phyloP scores from a whole-genome alignment of 2,113 vertebrate genomes.

The Dromiciops gliroides region DNA sequence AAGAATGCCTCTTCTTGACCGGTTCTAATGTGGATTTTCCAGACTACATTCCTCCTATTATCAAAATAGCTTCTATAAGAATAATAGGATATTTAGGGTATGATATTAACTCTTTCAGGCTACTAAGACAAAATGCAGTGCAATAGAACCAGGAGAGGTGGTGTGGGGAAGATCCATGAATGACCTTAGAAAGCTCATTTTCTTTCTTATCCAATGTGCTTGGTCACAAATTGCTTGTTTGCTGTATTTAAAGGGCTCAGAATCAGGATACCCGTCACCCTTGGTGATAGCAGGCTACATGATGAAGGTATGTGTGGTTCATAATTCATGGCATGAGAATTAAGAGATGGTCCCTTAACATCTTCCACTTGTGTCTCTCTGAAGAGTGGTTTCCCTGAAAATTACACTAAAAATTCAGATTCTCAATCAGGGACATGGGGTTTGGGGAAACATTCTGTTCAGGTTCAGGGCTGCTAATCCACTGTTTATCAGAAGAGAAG shows the following conservation, averaged over 20 bases:
- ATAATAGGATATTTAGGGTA: background rate
- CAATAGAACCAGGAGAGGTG: background rate
- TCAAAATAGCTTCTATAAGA: background rate
- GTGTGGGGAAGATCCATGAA: background rate
- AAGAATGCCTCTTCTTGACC: background rate
- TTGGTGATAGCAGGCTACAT: background rate
- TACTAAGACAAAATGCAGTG: background rate
- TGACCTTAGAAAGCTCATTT: background rate
- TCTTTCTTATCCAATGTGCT: background rate
- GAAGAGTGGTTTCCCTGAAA: constrained; percentile 7
- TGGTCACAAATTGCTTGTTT: background rate
- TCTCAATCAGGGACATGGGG: constrained; percentile 5
- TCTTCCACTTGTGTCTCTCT: constrained; percentile 24
- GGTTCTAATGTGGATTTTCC: background rate
- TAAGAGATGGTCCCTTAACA: background rate
- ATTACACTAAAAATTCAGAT: constrained; percentile 27
- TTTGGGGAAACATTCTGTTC: constrained; percentile 48
- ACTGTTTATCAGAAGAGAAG: constrained; percentile 8
- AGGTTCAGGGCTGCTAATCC: constrained; percentile 1
- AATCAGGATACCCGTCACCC: background rate
- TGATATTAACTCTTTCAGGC: background rate
- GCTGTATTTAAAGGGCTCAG: background rate
- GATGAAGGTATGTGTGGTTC: constrained; percentile 15
- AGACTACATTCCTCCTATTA: background rate
- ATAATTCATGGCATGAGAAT: constrained; percentile 11